Evolutionary conservation across 1,140 invertebrate genomes (phyloP).

Genomic region (Drosophila littoralis): DNA sequence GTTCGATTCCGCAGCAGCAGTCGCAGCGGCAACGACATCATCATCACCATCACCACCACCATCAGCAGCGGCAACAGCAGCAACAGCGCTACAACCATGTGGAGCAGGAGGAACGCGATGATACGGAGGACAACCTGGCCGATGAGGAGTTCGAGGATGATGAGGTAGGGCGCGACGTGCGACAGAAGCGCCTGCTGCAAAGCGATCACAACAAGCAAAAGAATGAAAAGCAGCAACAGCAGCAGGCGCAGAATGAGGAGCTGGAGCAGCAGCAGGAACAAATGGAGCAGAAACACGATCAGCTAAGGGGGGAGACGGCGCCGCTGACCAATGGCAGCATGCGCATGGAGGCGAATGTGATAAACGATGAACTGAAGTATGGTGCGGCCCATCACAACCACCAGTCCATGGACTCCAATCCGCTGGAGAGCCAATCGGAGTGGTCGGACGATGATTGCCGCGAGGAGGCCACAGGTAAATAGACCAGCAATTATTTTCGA

Average conservation of each 20-base stretch:
- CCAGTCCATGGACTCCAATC: slow-evolving; percentile 84
- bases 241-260: slow-evolving; percentile 29
- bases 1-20: slow-evolving; percentile 22
- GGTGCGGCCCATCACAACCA: slow-evolving; percentile 83
- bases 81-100: slow-evolving; percentile 70
- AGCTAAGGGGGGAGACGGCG: slow-evolving; percentile 14
- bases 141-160: slow-evolving; percentile 84
- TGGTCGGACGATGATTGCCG: slow-evolving; percentile 89
- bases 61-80: slow-evolving; percentile 45
- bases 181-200: slow-evolving; percentile 66
- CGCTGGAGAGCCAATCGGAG: slow-evolving; percentile 89
- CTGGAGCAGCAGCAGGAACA: slow-evolving; percentile 35
- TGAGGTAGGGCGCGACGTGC: slow-evolving; percentile 78
- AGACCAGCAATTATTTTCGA: accelerated
- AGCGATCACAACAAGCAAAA: slow-evolving; percentile 27
- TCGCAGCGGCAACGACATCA: slow-evolving; percentile 55
- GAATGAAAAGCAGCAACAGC: slow-evolving; percentile 28
- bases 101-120: slow-evolving; percentile 76
- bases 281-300: slow-evolving; percentile 24
- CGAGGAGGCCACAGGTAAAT: slow-evolving; percentile 83
- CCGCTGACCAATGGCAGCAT: slow-evolving; percentile 50
- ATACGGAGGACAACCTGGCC: slow-evolving; percentile 82
- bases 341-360: slow-evolving; percentile 80
- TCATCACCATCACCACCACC: slow-evolving; percentile 72
- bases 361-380: slow-evolving; percentile 84